Conservation (phyloP, 2,797 vertebrate species). For the Phoxinus dragarum region DNA sequence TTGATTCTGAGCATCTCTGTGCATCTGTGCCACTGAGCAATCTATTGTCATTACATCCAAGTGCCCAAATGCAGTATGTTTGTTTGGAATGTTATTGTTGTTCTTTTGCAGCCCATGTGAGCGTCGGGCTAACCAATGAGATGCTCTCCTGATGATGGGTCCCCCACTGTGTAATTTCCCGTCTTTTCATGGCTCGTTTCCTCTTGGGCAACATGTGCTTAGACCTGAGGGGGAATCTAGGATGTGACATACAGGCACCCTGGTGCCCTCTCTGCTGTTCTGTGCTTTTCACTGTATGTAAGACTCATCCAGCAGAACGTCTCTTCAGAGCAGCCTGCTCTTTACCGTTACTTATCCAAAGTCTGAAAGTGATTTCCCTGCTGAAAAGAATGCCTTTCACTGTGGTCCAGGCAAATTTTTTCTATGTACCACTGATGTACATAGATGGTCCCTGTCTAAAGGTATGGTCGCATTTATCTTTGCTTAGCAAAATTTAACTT, state of each 20-base stretch:
- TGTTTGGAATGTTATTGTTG: slow-evolving; percentile 38
- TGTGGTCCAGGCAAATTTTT: not conserved
- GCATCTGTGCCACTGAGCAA: slow-evolving; percentile 18
- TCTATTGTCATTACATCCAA: slow-evolving; percentile 26
- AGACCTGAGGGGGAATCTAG: slow-evolving; percentile 41
- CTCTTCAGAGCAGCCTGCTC: slow-evolving; percentile 6
- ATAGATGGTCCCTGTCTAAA: not conserved
- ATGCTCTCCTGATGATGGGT: slow-evolving; percentile 28
- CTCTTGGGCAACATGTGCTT: slow-evolving; percentile 47
- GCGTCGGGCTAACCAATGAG: slow-evolving; percentile 40
- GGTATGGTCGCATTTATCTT: not conserved
- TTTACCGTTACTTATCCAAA: not conserved
- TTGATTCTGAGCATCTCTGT: slow-evolving; percentile 3
- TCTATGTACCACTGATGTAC: not conserved
- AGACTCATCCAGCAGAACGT: slow-evolving; percentile 53
- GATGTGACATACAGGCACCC: slow-evolving; percentile 54
- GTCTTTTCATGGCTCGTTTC: slow-evolving; percentile 63
- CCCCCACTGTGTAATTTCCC: slow-evolving; percentile 55
- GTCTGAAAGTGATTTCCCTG: not conserved
- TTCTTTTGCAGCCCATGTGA: slow-evolving; percentile 20
- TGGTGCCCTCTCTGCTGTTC: slow-evolving; percentile 47
- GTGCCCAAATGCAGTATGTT: slow-evolving; percentile 11
- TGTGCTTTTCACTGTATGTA: slow-evolving; percentile 45
- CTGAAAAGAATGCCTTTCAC: not conserved
- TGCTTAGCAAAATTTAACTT: not conserved